Conservation (phyloP, 1,140 invertebrate genomes). For the Ephestia elutella region DNA sequence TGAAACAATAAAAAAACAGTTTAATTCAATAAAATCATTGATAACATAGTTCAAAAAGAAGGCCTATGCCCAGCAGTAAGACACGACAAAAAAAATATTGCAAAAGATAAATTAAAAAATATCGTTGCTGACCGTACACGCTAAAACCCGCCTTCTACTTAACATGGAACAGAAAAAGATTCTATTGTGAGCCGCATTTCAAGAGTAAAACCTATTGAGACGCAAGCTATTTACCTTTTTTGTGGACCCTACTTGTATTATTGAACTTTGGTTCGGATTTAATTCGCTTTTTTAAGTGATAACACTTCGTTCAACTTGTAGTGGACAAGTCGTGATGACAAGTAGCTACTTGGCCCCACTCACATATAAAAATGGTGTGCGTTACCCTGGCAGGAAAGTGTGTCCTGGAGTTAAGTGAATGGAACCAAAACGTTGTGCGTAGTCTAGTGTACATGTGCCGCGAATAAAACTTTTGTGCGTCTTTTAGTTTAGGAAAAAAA, state of each 20-base stretch:
- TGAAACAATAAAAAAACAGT: too few species aligned
- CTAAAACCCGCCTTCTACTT: conserved; percentile 54
- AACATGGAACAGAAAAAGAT: conserved; percentile 65
- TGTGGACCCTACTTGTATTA: conserved; percentile 51
- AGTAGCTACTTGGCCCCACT: not conserved
- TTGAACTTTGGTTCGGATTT: conserved; percentile 39
- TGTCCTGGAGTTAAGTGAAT: too few species aligned
- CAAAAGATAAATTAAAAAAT: not conserved
- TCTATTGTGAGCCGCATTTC: conserved; percentile 60
- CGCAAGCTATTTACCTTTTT: conserved; percentile 65
- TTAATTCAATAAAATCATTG: too few species aligned
- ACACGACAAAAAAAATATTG: conserved; percentile 1
- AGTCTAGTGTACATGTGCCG: too few species aligned
- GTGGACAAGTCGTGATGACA: not conserved
- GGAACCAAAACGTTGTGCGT: too few species aligned
- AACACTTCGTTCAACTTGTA: not conserved
- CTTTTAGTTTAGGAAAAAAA: too few species aligned
- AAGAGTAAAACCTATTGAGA: conserved; percentile 63
- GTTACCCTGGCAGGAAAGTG: too few species aligned
- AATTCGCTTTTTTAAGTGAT: conserved; percentile 33
- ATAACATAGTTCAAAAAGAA: too few species aligned
- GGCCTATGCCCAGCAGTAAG: too few species aligned
- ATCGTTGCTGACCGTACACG: conserved; percentile 37
- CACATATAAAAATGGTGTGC: too few species aligned
- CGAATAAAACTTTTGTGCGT: too few species aligned